Evolutionary conservation across 2,797 vertebrate genomes (phyloP).

Genomic region (Uromys caudimaculatus): DNA sequence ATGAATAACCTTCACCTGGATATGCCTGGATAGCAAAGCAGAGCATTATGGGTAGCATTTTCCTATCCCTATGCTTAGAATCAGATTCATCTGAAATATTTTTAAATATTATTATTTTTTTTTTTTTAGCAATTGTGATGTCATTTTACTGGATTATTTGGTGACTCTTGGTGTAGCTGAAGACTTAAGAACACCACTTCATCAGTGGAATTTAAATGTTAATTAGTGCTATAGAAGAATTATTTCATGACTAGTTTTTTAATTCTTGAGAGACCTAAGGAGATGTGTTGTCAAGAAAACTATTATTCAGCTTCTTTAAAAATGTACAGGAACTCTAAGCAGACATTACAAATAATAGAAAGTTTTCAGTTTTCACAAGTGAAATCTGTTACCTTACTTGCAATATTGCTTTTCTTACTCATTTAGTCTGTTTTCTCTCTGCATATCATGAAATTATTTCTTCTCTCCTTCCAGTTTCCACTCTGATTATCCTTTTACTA

Average conservation of each 20-base stretch:
- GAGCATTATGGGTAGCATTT: constrained; percentile 10
- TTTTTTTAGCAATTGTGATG: background rate
- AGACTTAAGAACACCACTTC: constrained; percentile 45
- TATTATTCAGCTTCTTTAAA: background rate
- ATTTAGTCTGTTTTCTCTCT: constrained; percentile 49
- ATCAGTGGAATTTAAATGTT: background rate
- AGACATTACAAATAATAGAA: constrained; percentile 56
- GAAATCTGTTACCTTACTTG: background rate
- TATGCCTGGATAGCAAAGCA: background rate
- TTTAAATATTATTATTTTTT: constrained; percentile 48
- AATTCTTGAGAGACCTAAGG: constrained; percentile 48
- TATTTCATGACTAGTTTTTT: constrained; percentile 66
- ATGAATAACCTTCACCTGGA: constrained; percentile 28
- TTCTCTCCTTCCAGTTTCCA: constrained; percentile 44
- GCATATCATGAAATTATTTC: constrained; percentile 50
- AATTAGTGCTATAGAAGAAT: constrained; percentile 36
- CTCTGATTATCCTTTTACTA: constrained; percentile 43
- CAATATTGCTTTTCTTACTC: constrained; percentile 19
- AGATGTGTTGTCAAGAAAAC: constrained; percentile 38
- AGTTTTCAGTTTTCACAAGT: constrained; percentile 47
- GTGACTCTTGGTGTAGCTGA: background rate
- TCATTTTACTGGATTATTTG: constrained; percentile 13
- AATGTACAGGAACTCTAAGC: constrained; percentile 21
- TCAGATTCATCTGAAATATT: background rate
- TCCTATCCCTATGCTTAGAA: background rate